A percentile compares a stretch with the other conserved stretches of the same genome.
phyloP scores from a whole-genome alignment of 2,888 invertebrate species.

The Achlya flavicornis region DNA sequence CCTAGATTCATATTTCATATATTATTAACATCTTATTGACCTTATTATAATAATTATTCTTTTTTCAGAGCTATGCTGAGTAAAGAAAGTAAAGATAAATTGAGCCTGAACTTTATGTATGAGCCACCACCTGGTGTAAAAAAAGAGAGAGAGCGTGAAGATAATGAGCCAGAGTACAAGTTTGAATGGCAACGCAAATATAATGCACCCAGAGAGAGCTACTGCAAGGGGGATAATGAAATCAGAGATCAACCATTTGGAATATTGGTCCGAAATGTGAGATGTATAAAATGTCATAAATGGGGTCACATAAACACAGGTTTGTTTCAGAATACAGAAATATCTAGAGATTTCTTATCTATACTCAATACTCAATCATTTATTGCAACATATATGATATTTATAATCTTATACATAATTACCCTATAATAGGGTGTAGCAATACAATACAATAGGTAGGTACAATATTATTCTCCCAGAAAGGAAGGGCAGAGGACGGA shows the following conservation, averaged over 20 bases:
- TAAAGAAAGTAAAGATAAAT: slow-evolving; percentile 98
- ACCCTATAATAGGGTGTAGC: too few relatives aligned
- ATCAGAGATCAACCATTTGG: slow-evolving; percentile 99
- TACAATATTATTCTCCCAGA: too few relatives aligned
- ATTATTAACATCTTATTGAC: too few relatives aligned
- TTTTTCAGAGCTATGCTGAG: slow-evolving; percentile 93
- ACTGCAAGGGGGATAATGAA: slow-evolving; percentile 98
- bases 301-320: slow-evolving; percentile 99
- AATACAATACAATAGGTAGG: too few relatives aligned
- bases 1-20: slow-evolving; percentile 10
- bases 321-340: too few relatives aligned
- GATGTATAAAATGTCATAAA: slow-evolving; percentile 99
- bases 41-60: slow-evolving; percentile 10
- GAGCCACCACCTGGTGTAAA: slow-evolving; percentile 99
- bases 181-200: slow-evolving; percentile 99
- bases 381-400: too few relatives aligned
- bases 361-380: too few relatives aligned
- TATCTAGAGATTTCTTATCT: too few relatives aligned
- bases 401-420: too few relatives aligned
- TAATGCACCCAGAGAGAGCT: slow-evolving; percentile 99
- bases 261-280: slow-evolving; percentile 97
- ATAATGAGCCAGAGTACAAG: slow-evolving; percentile 98
- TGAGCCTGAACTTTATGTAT: slow-evolving; percentile 99
- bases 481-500: too few relatives aligned
- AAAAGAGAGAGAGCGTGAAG: slow-evolving; percentile 94